A percentile compares a stretch with the other conserved stretches of the same genome.
Evolutionary conservation across 2,888 invertebrate species (phyloP).

Genomic region (Scelioninae gen. 1): DNA sequence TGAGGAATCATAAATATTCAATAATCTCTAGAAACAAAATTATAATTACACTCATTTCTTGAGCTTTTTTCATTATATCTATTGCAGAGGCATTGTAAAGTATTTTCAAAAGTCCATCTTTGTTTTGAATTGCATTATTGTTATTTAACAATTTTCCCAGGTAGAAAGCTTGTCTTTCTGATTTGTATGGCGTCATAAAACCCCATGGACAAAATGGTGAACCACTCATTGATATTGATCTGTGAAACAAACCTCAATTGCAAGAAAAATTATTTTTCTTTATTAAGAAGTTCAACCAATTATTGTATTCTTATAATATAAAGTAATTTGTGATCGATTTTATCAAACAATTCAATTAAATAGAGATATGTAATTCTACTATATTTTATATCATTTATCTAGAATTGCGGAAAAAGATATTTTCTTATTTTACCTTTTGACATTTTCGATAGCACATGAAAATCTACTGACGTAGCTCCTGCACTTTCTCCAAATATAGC

Average conservation of each 20-base stretch:
- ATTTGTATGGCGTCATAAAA: constrained; percentile 50
- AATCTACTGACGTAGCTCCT: constrained; percentile 81
- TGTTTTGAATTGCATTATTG: constrained; percentile 19
- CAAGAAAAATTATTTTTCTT: constrained; percentile 15
- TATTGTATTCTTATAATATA: no score
- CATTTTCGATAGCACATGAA: constrained; percentile 71
- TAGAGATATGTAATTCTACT: no score
- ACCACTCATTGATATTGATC: constrained; percentile 86
- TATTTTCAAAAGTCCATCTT: constrained; percentile 62
- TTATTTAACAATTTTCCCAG: constrained; percentile 79
- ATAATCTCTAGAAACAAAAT: no score
- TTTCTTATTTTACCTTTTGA: constrained; percentile 63
- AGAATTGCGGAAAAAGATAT: no score
- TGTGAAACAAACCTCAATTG: constrained; percentile 85
- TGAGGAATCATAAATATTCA: no score
- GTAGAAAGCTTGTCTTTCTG: constrained; percentile 61
- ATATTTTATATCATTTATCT: no score
- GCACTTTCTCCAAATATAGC: constrained; percentile 86
- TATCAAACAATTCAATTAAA: no score
- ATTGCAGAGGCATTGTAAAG: constrained; percentile 61
- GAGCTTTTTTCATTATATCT: constrained; percentile 53
- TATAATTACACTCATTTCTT: constrained; percentile 52
- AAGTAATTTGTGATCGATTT: no score
- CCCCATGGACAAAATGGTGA: constrained; percentile 82
- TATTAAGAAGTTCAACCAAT: no score